Evolutionary conservation across 2,888 invertebrate genomes (phyloP), one percentile per base, ranked within the genome.

Genomic region (Platycheirus albimanus): DNA sequence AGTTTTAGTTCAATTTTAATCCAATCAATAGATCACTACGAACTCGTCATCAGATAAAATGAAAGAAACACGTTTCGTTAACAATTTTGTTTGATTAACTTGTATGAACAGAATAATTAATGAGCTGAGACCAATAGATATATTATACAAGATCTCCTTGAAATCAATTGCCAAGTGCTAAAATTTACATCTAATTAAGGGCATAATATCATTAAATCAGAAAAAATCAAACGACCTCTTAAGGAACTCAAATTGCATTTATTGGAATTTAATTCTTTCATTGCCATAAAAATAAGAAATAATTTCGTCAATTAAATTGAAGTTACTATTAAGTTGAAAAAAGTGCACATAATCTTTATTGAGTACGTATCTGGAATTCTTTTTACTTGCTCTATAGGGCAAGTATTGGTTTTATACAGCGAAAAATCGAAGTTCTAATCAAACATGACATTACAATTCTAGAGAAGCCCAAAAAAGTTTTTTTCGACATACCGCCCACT

Each of bases 131-230:
- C 24, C 17, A 30, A 69, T 28, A 10, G 52, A 24, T 33, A 33
- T 2, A n/a, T n/a, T n/a, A 41, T 58, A 28, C 49, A 19, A 45
- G 71, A 67, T 81, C 47, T 13, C 81, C 81, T 76, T 81, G 76
- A 67, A 30, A 43, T 54, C 38, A 41, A 71, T 71, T 64, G 70
- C 58, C 70, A 54, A 45, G 61, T 49, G 67, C 52, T 20, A 41
- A 28, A 58, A 71, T 71, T 67, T 51, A 61, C 58, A 75, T 61
- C 38, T 66, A 33, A 43, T n/a, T 64, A 49, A 20, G 36, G 36
- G 17, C 47, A 56, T 61, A 61, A 61, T 36, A 33, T 33, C 61
- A 30, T 71, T 61, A 43, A 51, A 41, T 51, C 41, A 33, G 19
- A 36, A 43, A 30, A 20, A 66, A 38, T 15, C 38, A 20, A 54